Percentiles rank a stretch among this genome's conserved stretches.
phyloP scores from a whole-genome alignment of 2,113 vertebrate species.

The Micromys minutus region DNA sequence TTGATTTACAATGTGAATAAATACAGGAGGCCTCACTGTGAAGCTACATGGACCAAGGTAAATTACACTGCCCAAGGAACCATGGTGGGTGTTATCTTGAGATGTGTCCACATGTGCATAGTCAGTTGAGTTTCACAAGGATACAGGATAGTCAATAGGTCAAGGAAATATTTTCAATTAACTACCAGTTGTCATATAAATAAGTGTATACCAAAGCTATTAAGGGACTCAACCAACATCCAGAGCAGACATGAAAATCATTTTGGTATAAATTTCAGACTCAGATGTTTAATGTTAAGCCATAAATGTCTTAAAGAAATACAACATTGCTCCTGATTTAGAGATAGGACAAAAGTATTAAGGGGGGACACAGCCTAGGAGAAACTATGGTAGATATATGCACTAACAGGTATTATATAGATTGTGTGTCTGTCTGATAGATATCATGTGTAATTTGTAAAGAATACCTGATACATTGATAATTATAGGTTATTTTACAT shows the following conservation, averaged over 20 bases:
- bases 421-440: background rate
- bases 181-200: background rate
- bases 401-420: background rate
- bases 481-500: background rate
- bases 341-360: background rate
- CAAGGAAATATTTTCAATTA: background rate
- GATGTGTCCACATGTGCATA: background rate
- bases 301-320: background rate
- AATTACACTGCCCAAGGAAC: background rate
- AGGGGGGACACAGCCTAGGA: background rate
- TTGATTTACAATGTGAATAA: background rate
- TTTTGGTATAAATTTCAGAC: background rate
- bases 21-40: background rate
- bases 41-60: background rate
- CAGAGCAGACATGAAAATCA: background rate
- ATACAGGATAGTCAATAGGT: background rate
- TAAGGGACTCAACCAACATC: background rate
- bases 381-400: background rate
- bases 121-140: background rate
- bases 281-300: background rate
- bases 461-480: background rate
- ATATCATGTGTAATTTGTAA: too few relatives aligned
- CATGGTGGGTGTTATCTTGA: background rate
- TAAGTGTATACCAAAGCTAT: background rate
- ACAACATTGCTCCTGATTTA: background rate